These are phyloP conservation scores for Papilio glaucus DNA, from an alignment of 1,140 invertebrate species.

Conservation along the genomic window DNA sequence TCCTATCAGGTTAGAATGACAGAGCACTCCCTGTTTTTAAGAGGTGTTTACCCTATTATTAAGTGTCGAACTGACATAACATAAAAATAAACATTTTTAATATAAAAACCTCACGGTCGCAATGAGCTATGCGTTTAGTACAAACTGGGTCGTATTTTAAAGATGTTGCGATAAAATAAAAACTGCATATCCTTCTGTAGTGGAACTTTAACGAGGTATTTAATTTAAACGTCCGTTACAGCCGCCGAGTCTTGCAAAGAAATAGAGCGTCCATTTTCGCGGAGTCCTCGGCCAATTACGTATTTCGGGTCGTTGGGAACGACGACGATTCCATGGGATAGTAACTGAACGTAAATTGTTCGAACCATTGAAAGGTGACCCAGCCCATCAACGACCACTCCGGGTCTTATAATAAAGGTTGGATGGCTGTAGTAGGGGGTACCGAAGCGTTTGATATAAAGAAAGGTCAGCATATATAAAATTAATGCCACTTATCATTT, in stretches of 20 bases:
- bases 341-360: conserved; percentile 27
- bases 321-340: not conserved
- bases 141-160: not conserved
- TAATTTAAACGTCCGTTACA: not conserved
- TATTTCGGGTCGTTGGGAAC: conserved; percentile 2
- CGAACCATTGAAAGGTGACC: not conserved
- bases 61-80: too few species aligned
- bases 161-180: not conserved
- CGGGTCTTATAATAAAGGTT: not conserved
- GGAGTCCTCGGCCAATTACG: conserved; percentile 2
- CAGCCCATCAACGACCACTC: not conserved
- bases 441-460: too few species aligned
- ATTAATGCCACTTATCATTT: too few species aligned
- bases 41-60: too few species aligned
- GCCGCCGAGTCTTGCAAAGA: not conserved
- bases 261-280: not conserved
- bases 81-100: too few species aligned
- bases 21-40: too few species aligned
- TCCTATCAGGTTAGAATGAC: too few species aligned
- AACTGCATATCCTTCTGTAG: too few species aligned
- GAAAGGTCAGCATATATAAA: too few species aligned
- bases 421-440: not conserved
- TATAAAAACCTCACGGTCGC: too few species aligned
- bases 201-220: not conserved
- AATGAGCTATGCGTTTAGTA: too few species aligned